phyloP scores from a whole-genome alignment of 1,140 invertebrate species.

The Oscheius sp. region DNA sequence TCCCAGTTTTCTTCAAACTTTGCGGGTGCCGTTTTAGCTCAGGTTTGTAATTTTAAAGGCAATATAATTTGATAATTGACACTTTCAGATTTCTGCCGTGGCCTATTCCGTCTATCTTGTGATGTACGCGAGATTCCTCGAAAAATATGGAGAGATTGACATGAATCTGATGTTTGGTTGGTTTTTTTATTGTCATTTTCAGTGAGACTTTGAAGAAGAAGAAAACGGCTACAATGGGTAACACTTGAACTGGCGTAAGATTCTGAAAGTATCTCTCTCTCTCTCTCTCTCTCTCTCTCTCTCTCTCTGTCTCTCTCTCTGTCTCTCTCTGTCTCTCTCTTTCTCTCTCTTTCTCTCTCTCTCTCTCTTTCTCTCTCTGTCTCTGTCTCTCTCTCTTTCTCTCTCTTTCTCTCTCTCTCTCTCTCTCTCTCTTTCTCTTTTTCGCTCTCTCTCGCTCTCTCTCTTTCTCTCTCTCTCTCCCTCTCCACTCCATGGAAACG shows the following conservation, averaged over 20 bases:
- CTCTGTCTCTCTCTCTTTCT: no score
- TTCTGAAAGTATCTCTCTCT: no score
- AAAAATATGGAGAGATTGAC: slow-evolving; percentile 36
- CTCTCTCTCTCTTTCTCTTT: not conserved
- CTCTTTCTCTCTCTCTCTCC: not conserved
- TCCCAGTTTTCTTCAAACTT: slow-evolving; percentile 27
- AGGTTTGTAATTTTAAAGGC: slow-evolving; percentile 3
- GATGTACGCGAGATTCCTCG: slow-evolving; percentile 22
- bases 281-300: no score
- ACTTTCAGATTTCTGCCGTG: slow-evolving; percentile 24
- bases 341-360: no score
- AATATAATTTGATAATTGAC: not conserved
- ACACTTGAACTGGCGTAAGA: no score
- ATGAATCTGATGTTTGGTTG: slow-evolving; percentile 38
- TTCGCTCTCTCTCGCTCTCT: not conserved
- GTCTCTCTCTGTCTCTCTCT: no score
- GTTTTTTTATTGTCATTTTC: not conserved
- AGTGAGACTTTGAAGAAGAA: no score
- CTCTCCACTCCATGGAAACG: not conserved
- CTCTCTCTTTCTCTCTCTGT: no score
- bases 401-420: no score
- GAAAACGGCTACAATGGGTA: no score
- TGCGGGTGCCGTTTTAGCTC: slow-evolving; percentile 21
- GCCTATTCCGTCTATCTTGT: slow-evolving; percentile 35
- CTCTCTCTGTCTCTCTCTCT: no score